phyloP scores from a whole-genome alignment of 1,140 invertebrate genomes.

The Diorhabda elongata region DNA sequence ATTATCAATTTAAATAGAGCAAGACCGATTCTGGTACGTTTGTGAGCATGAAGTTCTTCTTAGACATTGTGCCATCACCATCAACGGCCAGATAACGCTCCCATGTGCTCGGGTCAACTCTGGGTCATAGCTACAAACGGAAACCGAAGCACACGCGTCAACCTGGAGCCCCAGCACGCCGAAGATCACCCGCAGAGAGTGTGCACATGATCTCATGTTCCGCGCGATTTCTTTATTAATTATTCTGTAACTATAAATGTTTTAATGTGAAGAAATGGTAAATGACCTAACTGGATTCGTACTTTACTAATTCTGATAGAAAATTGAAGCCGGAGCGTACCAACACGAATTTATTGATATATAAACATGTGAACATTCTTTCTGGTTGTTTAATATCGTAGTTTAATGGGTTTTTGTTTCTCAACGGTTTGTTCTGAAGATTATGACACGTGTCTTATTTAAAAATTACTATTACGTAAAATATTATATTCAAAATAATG shows the following conservation, averaged over 20 bases:
- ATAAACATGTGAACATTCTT: too few species aligned
- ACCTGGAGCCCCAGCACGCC: background rate
- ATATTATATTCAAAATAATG: too few species aligned
- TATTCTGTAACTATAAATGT: constrained; percentile 3
- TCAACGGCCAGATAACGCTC: constrained; percentile 1
- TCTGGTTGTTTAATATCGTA: too few species aligned
- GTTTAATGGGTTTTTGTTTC: too few species aligned
- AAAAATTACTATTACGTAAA: too few species aligned
- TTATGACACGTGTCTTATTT: too few species aligned
- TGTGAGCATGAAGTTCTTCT: background rate
- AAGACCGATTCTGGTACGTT: too few species aligned
- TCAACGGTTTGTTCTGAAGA: too few species aligned
- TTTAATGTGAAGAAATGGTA: background rate
- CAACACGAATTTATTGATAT: too few species aligned
- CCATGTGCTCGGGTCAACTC: background rate
- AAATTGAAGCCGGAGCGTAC: too few species aligned
- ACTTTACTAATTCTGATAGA: too few species aligned
- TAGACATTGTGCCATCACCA: background rate
- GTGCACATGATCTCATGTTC: constrained; percentile 1
- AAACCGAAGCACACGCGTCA: constrained; percentile 1
- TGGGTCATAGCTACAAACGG: background rate
- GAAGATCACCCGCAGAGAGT: background rate
- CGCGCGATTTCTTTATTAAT: background rate
- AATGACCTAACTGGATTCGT: background rate
- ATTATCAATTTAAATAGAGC: too few species aligned